These are phyloP conservation scores for Rutpela maculata DNA, from an alignment of 2,888 invertebrate species.

Conservation along the genomic window DNA sequence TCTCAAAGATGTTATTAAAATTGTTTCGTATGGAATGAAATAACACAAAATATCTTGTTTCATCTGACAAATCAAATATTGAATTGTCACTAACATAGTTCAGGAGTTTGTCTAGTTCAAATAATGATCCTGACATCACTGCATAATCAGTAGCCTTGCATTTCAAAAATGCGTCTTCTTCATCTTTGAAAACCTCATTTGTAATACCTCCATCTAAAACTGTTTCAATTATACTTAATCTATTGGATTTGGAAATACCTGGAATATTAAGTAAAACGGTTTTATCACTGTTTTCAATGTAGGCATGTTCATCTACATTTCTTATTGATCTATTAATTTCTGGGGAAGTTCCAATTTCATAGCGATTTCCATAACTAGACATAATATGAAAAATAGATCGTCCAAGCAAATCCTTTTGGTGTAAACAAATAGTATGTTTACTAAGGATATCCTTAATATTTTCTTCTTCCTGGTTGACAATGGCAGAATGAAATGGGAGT, in stretches of 20 bases:
- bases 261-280: conserved; percentile 6
- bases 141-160: conserved; percentile 5
- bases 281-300: not conserved
- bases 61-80: not conserved
- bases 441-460: not conserved
- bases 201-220: not conserved
- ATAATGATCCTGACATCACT: conserved; percentile 20
- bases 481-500: conserved; percentile 17
- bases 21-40: conserved; percentile 34
- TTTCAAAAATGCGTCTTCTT: conserved; percentile 9
- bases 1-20: conserved; percentile 31
- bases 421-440: not conserved
- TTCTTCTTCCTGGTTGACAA: conserved; percentile 20
- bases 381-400: conserved; percentile 34
- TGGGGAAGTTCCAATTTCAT: conserved; percentile 6
- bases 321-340: conserved; percentile 5
- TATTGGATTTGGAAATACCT: not conserved
- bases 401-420: conserved; percentile 26
- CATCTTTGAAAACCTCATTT: not conserved
- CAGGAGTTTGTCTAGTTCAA: conserved; percentile 23
- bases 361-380: conserved; percentile 36
- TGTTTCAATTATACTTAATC: not conserved
- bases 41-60: conserved; percentile 29
- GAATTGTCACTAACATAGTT: not conserved
- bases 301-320: conserved; percentile 15